Base-by-base conservation (phyloP, 2,113 vertebrate species). In the Romanogobio albipinnatus region DNA sequence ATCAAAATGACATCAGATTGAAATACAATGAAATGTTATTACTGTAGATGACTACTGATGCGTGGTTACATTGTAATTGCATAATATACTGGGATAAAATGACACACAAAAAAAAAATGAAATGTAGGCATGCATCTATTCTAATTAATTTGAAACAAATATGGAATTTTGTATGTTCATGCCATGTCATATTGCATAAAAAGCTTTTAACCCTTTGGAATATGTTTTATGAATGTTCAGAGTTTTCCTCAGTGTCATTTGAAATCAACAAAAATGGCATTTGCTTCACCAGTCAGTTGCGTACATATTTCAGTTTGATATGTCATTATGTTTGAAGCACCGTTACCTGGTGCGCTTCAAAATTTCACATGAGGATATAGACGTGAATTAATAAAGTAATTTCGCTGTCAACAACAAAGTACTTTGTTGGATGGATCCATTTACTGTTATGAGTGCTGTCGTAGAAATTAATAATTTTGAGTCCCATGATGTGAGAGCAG, bases 401-500 rank as follows among this genome's bases (percentile, higher is more conserved):
- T 76, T 33, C 33, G 74, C 49, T 76, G 74, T 76, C 74, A 56
- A 53, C 74, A 76, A 76, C 74, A 56, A 76, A 74, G 71, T 49
- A 49, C n/a, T 74, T 74, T 15, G 71, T 47, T 49, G 71, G 43
- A 49, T 47, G n/a, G 22, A 15, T 49, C n/a, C 71, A 15, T 74
- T 74, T 47, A 43, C 43, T 0, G 71, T 26, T 74, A 49, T 74
- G 43, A 74, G 70, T 24, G 43, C 70, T 47, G 70, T 74, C 70
- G 11, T 26, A 73, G 6, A 74, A 74, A 74, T 74, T 8, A 26
- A 74, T 74, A 49, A 74, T 49, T 49, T 49, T 47, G 43, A 26
- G 43, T 74, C 71, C 71, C 43, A 24, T 43, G 71, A 74, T 6
- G 29, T 29, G 45, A 26, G 11, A 74, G 71, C 13, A 49, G 43